Conservation (phyloP, 2,113 vertebrate genomes). For the Asarcornis scutulata region DNA sequence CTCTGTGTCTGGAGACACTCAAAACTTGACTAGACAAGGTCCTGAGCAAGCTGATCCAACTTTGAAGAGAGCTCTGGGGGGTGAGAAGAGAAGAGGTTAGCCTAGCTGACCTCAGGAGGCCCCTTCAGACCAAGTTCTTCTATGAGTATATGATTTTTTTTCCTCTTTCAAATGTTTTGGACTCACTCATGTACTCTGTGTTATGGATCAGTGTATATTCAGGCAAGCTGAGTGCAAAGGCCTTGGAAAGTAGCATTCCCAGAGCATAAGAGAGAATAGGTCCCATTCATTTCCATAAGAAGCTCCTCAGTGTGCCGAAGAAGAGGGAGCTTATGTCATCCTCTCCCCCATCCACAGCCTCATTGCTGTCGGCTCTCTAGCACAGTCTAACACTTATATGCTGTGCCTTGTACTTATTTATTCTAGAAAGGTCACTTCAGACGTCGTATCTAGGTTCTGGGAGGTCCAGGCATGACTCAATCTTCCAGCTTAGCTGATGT, state of each 20-base stretch:
- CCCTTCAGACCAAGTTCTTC: not conserved
- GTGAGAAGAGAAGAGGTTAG: not conserved
- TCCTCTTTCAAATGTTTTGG: not conserved
- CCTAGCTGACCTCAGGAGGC: not conserved
- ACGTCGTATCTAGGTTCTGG: slow-evolving; percentile 3
- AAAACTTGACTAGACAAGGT: not conserved
- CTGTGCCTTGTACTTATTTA: not conserved
- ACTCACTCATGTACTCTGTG: not conserved
- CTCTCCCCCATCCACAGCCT: not conserved
- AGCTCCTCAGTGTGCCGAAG: not conserved
- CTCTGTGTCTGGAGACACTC: not conserved
- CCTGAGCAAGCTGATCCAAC: not conserved
- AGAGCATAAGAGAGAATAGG: not conserved
- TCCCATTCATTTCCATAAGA: slow-evolving; percentile 34
- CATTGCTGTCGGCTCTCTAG: not conserved
- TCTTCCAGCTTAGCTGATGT: slow-evolving; percentile 36
- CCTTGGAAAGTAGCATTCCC: not conserved
- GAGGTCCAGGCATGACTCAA: slow-evolving; percentile 45
- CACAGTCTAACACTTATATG: not conserved
- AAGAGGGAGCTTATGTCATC: slow-evolving; percentile 1
- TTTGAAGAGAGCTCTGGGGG: not conserved
- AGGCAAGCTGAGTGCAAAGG: not conserved
- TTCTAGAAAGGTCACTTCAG: slow-evolving; percentile 63
- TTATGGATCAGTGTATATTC: not conserved
- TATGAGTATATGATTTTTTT: not conserved